Evolutionary conservation across 2,888 invertebrate species (phyloP).

Genomic region (Parnassius orleans): DNA sequence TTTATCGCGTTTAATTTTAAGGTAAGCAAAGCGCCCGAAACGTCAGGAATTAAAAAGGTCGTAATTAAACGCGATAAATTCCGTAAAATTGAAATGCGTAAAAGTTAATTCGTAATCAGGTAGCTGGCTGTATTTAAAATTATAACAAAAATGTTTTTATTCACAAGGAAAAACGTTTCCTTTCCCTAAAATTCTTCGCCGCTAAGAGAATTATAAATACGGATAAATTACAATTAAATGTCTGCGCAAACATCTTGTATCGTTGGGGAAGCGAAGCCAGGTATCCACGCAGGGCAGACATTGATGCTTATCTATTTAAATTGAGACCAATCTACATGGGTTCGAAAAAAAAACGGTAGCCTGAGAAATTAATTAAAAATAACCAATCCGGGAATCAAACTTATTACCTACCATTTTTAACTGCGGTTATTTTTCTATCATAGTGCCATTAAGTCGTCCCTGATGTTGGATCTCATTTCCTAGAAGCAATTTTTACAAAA

Average conservation of each 20-base stretch:
- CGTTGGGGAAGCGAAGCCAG: slow-evolving; percentile 18
- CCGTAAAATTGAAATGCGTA: too few species aligned
- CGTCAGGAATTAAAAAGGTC: too few species aligned
- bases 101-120: too few species aligned
- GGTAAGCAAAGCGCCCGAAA: too few species aligned
- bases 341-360: slow-evolving; percentile 17
- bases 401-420: slow-evolving; percentile 28
- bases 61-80: too few species aligned
- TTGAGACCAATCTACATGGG: slow-evolving; percentile 26
- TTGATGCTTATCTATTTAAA: slow-evolving; percentile 31
- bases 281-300: slow-evolving; percentile 23
- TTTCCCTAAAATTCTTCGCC: not conserved
- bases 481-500: slow-evolving; percentile 23
- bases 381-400: slow-evolving; percentile 22
- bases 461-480: slow-evolving; percentile 25
- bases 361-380: slow-evolving; percentile 22
- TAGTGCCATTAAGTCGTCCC: slow-evolving; percentile 31
- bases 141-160: not conserved
- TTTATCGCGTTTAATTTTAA: too few species aligned
- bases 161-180: not conserved
- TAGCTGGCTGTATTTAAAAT: not conserved
- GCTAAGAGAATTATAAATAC: slow-evolving; percentile 8
- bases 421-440: slow-evolving; percentile 38
- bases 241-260: slow-evolving; percentile 12
- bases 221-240: slow-evolving; percentile 17